phyloP scores from a whole-genome alignment of 1,140 invertebrate genomes.

The Panagrolaimus sp. region DNA sequence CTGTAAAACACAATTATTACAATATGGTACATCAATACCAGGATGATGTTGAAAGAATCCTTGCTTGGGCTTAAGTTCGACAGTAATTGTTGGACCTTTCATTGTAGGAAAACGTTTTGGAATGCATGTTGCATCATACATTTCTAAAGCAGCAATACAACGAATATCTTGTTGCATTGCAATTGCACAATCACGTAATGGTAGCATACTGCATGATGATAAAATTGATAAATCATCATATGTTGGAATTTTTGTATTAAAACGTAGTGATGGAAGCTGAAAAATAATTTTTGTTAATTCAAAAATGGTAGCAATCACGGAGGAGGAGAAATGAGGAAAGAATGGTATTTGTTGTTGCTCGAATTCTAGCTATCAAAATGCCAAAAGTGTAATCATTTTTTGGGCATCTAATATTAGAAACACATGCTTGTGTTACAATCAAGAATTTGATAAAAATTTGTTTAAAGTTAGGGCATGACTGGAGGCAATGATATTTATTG shows the following conservation, averaged over 20 bases:
- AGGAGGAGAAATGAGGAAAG: too few relatives aligned
- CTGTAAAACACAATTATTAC: slow-evolving; percentile 57
- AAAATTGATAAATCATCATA: neutral
- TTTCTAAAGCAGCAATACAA: slow-evolving; percentile 2
- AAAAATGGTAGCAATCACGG: neutral
- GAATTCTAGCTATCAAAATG: too few relatives aligned
- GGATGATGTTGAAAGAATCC: slow-evolving; percentile 47
- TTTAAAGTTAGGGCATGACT: too few relatives aligned
- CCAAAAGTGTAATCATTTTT: too few relatives aligned
- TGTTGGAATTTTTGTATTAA: neutral
- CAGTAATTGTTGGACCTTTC: slow-evolving; percentile 49
- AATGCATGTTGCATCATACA: slow-evolving; percentile 50
- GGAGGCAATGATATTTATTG: too few relatives aligned
- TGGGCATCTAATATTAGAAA: too few relatives aligned
- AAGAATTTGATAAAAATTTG: too few relatives aligned
- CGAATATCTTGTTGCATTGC: neutral
- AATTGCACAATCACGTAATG: neutral
- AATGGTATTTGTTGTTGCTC: too few relatives aligned
- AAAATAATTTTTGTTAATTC: neutral
- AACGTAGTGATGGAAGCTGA: slow-evolving; percentile 1
- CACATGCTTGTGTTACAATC: too few relatives aligned
- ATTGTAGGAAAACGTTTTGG: slow-evolving; percentile 23
- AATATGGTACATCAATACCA: slow-evolving; percentile 44
- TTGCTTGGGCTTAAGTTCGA: slow-evolving; percentile 52
- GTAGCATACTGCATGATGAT: neutral